Conservation (phyloP, 2,888 invertebrate genomes). For the Exocentrus adspersus region DNA sequence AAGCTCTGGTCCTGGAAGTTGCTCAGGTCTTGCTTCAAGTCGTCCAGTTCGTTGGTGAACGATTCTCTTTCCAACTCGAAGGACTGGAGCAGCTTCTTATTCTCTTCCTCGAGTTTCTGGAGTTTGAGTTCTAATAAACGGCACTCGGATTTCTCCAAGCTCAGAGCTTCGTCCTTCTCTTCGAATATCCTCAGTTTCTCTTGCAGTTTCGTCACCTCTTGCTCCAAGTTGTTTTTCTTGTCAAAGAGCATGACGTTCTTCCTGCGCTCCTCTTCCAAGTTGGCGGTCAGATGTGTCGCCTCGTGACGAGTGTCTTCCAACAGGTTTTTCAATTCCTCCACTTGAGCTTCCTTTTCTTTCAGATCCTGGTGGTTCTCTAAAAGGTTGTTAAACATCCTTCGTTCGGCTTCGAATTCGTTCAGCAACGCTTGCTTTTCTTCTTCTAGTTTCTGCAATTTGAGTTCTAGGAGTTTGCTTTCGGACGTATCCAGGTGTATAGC, state of each 20-base stretch:
- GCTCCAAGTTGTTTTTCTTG: constrained; percentile 39
- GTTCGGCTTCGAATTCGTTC: constrained; percentile 41
- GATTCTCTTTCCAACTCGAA: constrained; percentile 40
- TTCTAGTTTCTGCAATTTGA: constrained; percentile 42
- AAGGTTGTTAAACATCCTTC: constrained; percentile 39
- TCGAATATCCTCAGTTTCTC: constrained; percentile 43
- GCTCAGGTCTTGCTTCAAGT: constrained; percentile 29
- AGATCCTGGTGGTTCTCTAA: constrained; percentile 36
- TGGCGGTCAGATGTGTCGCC: constrained; percentile 27
- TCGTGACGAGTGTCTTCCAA: constrained; percentile 36
- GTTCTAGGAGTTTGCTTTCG: constrained; percentile 38
- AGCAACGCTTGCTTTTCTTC: constrained; percentile 40
- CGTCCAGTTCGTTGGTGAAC: constrained; percentile 31
- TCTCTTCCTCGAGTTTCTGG: constrained; percentile 43
- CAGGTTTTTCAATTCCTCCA: constrained; percentile 34
- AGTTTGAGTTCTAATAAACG: constrained; percentile 43
- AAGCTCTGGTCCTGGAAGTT: neutral
- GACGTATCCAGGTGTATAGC: constrained; percentile 38
- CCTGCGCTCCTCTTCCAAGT: constrained; percentile 37
- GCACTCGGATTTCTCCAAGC: constrained; percentile 42
- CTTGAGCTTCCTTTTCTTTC: constrained; percentile 36
- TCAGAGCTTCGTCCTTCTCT: constrained; percentile 40
- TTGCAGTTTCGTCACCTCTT: constrained; percentile 37
- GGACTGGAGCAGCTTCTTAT: constrained; percentile 36
- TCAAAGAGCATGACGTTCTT: constrained; percentile 30